Conservation (phyloP, 2,888 invertebrate species). For the Pachydiplax longipennis region DNA sequence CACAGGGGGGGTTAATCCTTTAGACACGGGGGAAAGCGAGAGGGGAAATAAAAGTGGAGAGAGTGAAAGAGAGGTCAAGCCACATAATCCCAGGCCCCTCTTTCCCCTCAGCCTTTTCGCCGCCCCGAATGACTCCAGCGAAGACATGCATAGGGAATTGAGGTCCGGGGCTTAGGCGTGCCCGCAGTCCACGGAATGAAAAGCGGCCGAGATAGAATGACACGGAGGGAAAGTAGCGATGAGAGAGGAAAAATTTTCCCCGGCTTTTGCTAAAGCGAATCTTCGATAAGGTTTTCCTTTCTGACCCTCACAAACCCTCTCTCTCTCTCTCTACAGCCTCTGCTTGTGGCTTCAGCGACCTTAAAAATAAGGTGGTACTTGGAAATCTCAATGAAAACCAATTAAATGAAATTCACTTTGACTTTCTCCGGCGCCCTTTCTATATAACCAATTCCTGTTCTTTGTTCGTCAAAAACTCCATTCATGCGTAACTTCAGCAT, state of each 20-base stretch:
- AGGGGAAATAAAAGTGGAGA: not conserved
- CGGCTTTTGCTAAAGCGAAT: slow-evolving; percentile 12
- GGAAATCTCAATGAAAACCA: too few species aligned
- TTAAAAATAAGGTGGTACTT: too few species aligned
- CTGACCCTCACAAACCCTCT: too few species aligned
- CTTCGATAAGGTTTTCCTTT: not conserved
- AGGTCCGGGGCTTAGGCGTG: not conserved
- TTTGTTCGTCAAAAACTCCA: too few species aligned
- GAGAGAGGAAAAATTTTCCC: not conserved
- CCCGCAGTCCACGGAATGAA: not conserved
- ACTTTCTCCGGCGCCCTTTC: too few species aligned
- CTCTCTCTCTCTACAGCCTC: too few species aligned
- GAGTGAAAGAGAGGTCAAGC: not conserved
- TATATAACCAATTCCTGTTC: too few species aligned
- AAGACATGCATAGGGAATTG: not conserved
- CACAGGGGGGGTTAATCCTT: not conserved
- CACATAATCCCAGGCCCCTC: not conserved
- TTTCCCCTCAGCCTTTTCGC: not conserved
- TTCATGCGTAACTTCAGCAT: too few species aligned
- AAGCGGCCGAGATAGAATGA: not conserved
- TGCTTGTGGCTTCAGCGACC: too few species aligned
- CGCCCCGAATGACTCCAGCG: not conserved
- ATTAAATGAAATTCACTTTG: too few species aligned
- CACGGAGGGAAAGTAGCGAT: not conserved
- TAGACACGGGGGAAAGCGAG: not conserved